Conservation (phyloP, 2,113 vertebrate genomes). For the Xiphias gladius region DNA sequence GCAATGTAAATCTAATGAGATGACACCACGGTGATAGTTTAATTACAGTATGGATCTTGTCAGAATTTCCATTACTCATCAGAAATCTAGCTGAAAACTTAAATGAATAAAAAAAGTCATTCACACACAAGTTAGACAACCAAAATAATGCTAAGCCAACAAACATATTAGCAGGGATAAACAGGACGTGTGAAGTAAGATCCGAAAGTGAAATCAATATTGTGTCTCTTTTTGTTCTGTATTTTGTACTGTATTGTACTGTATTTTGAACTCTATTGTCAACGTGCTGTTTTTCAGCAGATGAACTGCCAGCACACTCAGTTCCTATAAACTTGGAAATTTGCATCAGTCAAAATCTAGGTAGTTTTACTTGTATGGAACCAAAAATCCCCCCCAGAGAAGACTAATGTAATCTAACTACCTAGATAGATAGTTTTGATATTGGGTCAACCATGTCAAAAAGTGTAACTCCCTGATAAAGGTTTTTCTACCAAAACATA, state of each 20-base stretch:
- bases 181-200: slow-evolving; percentile 61
- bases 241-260: too few species aligned
- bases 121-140: neutral
- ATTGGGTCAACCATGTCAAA: neutral
- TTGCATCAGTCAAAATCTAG: too few species aligned
- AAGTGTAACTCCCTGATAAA: too few species aligned
- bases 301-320: neutral
- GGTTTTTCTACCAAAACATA: too few species aligned
- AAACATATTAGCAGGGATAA: slow-evolving; percentile 46
- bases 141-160: slow-evolving; percentile 16
- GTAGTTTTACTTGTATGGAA: too few species aligned
- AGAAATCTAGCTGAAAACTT: neutral
- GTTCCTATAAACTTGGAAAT: too few species aligned
- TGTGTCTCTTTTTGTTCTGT: slow-evolving; percentile 4
- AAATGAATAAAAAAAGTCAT: neutral
- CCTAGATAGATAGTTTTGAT: neutral
- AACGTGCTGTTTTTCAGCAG: slow-evolving; percentile 26
- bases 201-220: slow-evolving; percentile 58
- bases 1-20: slow-evolving; percentile 15
- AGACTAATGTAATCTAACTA: too few species aligned
- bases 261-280: slow-evolving; percentile 17
- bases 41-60: neutral
- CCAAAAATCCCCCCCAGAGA: too few species aligned
- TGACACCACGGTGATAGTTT: neutral
- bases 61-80: neutral